Evolutionary conservation across 2,888 invertebrate genomes (phyloP).

Genomic region (Hipparchia semele): DNA sequence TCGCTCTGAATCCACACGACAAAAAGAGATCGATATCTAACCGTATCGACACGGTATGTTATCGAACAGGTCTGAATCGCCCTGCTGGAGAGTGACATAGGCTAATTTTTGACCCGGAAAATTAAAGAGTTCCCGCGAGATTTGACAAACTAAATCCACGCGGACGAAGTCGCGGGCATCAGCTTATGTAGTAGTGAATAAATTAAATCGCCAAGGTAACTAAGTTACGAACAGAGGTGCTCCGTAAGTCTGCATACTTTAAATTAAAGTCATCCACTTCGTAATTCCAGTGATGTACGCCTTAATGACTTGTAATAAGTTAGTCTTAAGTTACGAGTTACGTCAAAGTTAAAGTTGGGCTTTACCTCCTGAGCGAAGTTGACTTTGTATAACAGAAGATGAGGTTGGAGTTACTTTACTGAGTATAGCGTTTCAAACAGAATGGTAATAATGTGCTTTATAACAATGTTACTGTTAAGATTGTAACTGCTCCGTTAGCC

Average conservation of each 20-base stretch:
- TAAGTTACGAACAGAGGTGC: conserved; percentile 1
- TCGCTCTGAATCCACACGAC: no score
- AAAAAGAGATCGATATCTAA: no score
- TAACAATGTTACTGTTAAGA: background rate
- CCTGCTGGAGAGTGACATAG: no score
- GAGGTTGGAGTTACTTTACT: conserved; percentile 5
- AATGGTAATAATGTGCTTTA: background rate
- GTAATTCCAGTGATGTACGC: conserved; percentile 25
- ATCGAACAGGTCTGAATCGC: no score
- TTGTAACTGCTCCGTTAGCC: no score
- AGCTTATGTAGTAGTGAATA: background rate
- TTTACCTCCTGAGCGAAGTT: conserved; percentile 14
- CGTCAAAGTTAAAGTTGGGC: conserved; percentile 22
- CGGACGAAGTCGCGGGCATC: no score
- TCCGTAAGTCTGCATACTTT: conserved; percentile 22
- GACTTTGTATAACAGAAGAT: conserved; percentile 18
- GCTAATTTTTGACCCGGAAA: no score
- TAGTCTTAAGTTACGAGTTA: conserved; percentile 29
- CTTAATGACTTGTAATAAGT: conserved; percentile 30
- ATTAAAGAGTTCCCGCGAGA: no score
- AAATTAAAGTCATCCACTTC: conserved; percentile 23
- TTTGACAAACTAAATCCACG: no score
- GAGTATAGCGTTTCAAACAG: background rate
- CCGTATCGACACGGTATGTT: no score
- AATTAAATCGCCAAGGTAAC: conserved; percentile 1